Conservation (phyloP, 2,888 invertebrate genomes). For the Thymelicus lineola region DNA sequence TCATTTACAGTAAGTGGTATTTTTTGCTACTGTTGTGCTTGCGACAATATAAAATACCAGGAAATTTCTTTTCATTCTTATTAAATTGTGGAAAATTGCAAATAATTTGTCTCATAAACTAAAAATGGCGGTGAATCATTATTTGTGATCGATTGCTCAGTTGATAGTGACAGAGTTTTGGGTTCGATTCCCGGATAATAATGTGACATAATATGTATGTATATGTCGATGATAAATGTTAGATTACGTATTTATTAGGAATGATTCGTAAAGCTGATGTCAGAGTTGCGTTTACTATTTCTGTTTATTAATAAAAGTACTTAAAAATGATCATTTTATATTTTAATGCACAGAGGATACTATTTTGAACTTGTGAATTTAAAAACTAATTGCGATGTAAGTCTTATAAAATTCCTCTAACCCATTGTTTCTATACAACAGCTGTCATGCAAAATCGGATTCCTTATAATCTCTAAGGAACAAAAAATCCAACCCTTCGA, state of each 20-base stretch:
- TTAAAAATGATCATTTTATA: no score
- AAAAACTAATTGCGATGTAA: background rate
- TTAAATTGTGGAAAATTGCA: slow-evolving; percentile 19
- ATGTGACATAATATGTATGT: no score
- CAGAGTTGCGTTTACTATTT: no score
- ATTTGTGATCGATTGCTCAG: background rate
- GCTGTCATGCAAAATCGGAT: slow-evolving; percentile 66
- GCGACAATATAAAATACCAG: slow-evolving; percentile 11
- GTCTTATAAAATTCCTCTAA: background rate
- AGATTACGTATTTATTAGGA: no score
- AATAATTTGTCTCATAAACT: slow-evolving; percentile 5
- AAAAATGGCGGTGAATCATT: background rate
- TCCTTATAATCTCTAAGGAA: slow-evolving; percentile 49
- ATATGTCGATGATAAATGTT: no score
- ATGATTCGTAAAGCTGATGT: no score
- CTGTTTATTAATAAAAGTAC: no score
- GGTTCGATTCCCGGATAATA: no score
- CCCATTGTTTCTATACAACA: slow-evolving; percentile 51
- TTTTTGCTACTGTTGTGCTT: slow-evolving; percentile 18
- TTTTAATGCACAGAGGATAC: no score
- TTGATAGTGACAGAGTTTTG: no score
- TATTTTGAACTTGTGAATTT: no score
- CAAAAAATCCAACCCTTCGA: slow-evolving; percentile 55
- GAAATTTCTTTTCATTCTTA: slow-evolving; percentile 23
- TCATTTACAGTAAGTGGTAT: slow-evolving; percentile 20